These are phyloP conservation scores for Sabellastarte sp. DNA, from an alignment of 2,888 invertebrate species.

Conservation along the genomic window DNA sequence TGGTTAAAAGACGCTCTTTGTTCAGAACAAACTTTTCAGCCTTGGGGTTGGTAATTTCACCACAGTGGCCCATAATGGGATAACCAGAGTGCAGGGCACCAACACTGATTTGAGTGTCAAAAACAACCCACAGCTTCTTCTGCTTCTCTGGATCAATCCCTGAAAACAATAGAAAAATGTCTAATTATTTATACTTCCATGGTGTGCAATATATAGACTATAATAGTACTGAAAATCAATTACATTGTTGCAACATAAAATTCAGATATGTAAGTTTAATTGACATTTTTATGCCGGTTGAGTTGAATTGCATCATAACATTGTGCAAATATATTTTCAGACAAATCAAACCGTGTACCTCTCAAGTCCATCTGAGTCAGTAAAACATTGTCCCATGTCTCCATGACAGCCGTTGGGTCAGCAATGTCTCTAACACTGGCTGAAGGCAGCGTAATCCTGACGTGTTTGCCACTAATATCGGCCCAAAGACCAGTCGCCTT, in stretches of 20 bases:
- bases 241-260: no score
- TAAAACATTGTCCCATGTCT: conserved; percentile 31
- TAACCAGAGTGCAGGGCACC: conserved; percentile 37
- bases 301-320: no score
- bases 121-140: conserved; percentile 25
- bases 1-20: conserved; percentile 2
- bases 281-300: no score
- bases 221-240: no score
- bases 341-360: not conserved
- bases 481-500: conserved; percentile 29
- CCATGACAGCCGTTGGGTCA: conserved; percentile 18
- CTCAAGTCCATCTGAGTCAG: conserved; percentile 25
- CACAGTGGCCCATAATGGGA: conserved; percentile 34
- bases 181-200: no score
- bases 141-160: conserved; percentile 14
- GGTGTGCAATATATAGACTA: no score
- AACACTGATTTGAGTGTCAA: conserved; percentile 27
- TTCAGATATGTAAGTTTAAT: no score
- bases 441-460: conserved; percentile 31
- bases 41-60: conserved; percentile 15
- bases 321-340: no score
- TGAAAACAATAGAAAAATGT: no score
- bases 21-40: conserved; percentile 23
- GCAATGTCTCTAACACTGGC: conserved; percentile 21
- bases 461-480: conserved; percentile 28